Evolutionary conservation across 2,113 vertebrate species (phyloP), one percentile per base, ranked within the genome.

Genomic region (Tragelaphus scriptus): DNA sequence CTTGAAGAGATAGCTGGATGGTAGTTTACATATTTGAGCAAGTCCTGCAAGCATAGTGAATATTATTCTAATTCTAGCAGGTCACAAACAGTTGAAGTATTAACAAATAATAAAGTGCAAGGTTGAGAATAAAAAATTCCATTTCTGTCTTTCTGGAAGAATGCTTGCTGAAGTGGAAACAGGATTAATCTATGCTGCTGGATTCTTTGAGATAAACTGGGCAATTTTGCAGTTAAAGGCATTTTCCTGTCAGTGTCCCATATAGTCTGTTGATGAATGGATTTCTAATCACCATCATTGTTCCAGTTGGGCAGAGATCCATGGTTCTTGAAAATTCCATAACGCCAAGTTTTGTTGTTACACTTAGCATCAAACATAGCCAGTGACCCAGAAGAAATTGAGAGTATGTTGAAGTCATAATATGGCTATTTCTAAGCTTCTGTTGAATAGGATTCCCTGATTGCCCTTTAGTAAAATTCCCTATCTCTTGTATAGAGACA

Each of bases 241-340:
- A 93, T 93, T 98, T 97, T 98, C 75, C 93, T 93, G 68, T 96
- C 97, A 95, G 59, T 82, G 90, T 58, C 88, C 91, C 61, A 94
- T 53, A 95, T 30, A 94, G 36, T 86, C 84, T 92, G n/a, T 51
- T 97, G 96, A 89, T 90, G 91, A 97, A 93, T 97, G 71, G 81
- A 30, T 97, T 96, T 91, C 68, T 95, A 96, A 96, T 98, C 91
- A 98, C 61, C 61, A 91, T 53, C 89, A 95, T 97, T 98, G 82
- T 96, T 98, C 53, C 49, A 95, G 58, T 94, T 93, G 91, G 71
- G 58, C 79, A 97, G 79, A 97, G 59, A 32, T 65, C 58, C n/a
- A 44, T 90, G 32, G 15, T 93, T 97, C 91, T 95, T 95, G 91
- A 97, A 95, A 96, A 97, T 96, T 96, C 61, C 56, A 88, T 58